A percentile compares a stretch with the other conserved stretches of the same genome.
phyloP scores from a whole-genome alignment of 2,888 invertebrate genomes.

The Brachypalpus laphriformis region DNA sequence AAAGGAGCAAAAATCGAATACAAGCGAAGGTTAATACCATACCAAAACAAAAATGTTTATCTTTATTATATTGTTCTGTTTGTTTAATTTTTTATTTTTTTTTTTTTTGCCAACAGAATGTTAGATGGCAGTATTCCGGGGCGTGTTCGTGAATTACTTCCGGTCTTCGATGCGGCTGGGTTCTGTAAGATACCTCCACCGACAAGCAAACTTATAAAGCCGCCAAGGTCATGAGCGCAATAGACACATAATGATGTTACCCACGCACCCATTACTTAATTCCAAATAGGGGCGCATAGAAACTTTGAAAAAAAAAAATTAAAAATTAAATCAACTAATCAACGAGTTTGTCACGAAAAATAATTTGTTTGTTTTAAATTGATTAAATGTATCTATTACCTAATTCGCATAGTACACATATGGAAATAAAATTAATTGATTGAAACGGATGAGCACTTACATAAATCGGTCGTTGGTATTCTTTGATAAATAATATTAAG shows the following conservation, averaged over 20 bases:
- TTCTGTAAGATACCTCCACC: conserved; percentile 92
- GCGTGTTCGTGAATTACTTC: conserved; percentile 88
- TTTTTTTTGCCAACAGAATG: conserved; percentile 83
- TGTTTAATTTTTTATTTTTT: conserved; percentile 42
- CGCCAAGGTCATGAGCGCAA: conserved; percentile 81
- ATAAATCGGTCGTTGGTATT: conserved; percentile 9
- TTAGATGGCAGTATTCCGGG: conserved; percentile 88
- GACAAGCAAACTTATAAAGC: conserved; percentile 89
- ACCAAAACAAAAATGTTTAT: conserved; percentile 25
- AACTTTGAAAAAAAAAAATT: conserved; percentile 26
- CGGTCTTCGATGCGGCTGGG: conserved; percentile 93
- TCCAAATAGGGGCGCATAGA: conserved; percentile 51
- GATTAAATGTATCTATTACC: conserved; percentile 50
- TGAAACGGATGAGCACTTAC: conserved; percentile 44
- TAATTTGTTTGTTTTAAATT: conserved; percentile 63
- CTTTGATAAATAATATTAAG: background rate
- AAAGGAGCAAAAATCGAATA: conserved; percentile 85
- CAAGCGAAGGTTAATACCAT: conserved; percentile 81
- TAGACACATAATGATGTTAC: conserved; percentile 29
- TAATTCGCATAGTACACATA: conserved; percentile 56
- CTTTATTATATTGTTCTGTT: conserved; percentile 24
- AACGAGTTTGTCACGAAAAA: conserved; percentile 49
- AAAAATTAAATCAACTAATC: conserved; percentile 62
- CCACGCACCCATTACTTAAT: conserved; percentile 69
- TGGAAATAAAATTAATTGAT: conserved; percentile 64